Conservation (phyloP, 2,113 vertebrate species). For the Anthoscopus minutus region DNA sequence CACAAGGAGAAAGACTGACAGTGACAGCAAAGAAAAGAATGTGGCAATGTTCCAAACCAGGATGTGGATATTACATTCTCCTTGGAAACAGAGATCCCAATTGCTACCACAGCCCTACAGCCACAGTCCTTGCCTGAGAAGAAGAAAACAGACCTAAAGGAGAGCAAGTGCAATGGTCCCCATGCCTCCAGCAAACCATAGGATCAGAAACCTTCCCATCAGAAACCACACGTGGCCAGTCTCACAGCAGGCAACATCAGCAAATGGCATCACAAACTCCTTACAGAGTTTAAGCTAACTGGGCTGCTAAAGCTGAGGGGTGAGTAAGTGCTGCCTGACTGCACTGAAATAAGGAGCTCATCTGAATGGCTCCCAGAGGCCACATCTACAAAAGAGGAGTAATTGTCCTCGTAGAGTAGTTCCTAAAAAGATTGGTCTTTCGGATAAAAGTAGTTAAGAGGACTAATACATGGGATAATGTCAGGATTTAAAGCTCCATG, state of each 20-base stretch:
- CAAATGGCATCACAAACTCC: background rate
- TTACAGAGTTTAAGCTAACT: background rate
- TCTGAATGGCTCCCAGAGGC: background rate
- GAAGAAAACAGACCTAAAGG: background rate
- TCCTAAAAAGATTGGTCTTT: background rate
- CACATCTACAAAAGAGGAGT: background rate
- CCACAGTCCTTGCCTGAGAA: background rate
- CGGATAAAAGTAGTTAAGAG: background rate
- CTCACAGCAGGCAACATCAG: rapidly evolving
- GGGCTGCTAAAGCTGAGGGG: background rate
- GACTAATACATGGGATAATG: background rate
- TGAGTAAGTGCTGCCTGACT: background rate
- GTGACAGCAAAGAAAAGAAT: background rate
- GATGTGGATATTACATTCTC: background rate
- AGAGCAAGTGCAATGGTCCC: background rate
- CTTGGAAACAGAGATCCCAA: background rate
- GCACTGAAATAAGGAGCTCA: background rate
- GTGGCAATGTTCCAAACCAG: background rate
- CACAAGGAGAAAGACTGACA: background rate
- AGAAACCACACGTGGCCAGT: background rate
- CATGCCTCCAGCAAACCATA: background rate
- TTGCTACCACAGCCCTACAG: background rate
- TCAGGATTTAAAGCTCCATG: background rate
- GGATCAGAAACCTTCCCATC: background rate
- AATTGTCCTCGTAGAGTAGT: background rate